These are phyloP conservation scores for Gila orcuttii DNA, from an alignment of 2,113 vertebrate genomes.

Conservation along the genomic window DNA sequence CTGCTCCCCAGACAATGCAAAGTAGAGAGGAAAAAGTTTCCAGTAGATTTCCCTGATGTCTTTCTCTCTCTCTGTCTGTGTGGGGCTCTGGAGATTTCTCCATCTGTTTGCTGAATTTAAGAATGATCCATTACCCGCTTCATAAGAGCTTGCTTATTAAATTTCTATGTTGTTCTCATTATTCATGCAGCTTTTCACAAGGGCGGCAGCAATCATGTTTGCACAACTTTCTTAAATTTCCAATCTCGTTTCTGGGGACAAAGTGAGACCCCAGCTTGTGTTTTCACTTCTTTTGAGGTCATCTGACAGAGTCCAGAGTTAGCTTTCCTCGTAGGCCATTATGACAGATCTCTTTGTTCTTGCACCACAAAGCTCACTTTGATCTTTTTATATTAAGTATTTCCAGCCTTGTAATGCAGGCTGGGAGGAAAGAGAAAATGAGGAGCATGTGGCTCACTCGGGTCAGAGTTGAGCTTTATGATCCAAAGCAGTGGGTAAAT, in stretches of 20 bases:
- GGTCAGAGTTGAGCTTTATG: conserved; percentile 82
- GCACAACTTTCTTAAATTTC: background rate
- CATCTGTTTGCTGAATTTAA: conserved; percentile 47
- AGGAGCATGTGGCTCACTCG: conserved; percentile 82
- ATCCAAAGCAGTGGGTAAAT: conserved; percentile 85
- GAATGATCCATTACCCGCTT: conserved; percentile 4
- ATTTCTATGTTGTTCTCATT: conserved; percentile 16
- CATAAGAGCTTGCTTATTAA: conserved; percentile 13
- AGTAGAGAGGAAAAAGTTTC: conserved; percentile 37
- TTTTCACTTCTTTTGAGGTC: conserved; percentile 59
- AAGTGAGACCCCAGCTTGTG: background rate
- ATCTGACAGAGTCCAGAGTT: conserved; percentile 76
- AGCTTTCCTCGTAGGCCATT: conserved; percentile 75
- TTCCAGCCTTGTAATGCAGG: conserved; percentile 85
- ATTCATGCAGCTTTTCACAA: background rate
- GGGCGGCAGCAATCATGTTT: conserved; percentile 25
- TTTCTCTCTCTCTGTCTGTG: conserved; percentile 18
- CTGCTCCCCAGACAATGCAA: conserved; percentile 2
- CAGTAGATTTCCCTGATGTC: background rate
- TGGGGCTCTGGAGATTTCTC: conserved; percentile 29
- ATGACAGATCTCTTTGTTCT: conserved; percentile 87
- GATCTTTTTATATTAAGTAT: conserved; percentile 90
- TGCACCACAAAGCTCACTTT: conserved; percentile 81
- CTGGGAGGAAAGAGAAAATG: conserved; percentile 81
- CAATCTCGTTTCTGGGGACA: background rate